These are phyloP conservation scores for Crotalus horridus DNA, from an alignment of 2,113 vertebrate genomes.

Conservation along the genomic window DNA sequence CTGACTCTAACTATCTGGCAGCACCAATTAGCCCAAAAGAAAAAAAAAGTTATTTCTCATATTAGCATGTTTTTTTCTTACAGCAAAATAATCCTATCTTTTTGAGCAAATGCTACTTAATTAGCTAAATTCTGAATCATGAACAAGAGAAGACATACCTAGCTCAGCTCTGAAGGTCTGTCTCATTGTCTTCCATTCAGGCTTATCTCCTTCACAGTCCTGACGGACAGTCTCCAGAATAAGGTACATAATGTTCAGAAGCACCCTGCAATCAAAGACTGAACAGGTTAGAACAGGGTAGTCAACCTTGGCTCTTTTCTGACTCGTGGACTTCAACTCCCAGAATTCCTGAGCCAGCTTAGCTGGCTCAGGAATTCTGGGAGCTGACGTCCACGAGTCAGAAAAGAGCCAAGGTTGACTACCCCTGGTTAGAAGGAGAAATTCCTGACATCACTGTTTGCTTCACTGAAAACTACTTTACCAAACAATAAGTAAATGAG, in stretches of 20 bases:
- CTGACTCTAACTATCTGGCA: background rate
- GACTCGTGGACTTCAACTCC: too few species aligned
- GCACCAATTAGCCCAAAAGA: background rate
- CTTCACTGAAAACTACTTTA: background rate
- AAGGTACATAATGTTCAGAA: slow-evolving; percentile 98
- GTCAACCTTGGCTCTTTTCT: too few species aligned
- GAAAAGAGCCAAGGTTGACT: too few species aligned
- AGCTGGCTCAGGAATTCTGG: too few species aligned
- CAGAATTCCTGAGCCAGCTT: too few species aligned
- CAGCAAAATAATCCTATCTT: background rate
- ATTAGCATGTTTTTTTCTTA: background rate
- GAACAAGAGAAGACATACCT: slow-evolving; percentile 67
- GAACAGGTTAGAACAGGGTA: background rate
- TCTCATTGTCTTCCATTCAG: slow-evolving; percentile 86
- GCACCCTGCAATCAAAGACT: slow-evolving; percentile 71
- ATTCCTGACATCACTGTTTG: background rate
- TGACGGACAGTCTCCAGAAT: slow-evolving; percentile 92
- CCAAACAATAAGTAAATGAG: background rate
- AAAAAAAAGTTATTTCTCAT: background rate
- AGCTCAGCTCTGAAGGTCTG: slow-evolving; percentile 92
- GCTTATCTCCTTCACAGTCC: slow-evolving; percentile 84
- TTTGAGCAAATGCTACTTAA: background rate
- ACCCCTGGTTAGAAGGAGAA: fast-evolving
- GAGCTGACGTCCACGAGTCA: too few species aligned
- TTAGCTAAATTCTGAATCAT: background rate